Evolutionary conservation across 1,140 invertebrate species (phyloP).

Genomic region (Drosophila miranda): DNA sequence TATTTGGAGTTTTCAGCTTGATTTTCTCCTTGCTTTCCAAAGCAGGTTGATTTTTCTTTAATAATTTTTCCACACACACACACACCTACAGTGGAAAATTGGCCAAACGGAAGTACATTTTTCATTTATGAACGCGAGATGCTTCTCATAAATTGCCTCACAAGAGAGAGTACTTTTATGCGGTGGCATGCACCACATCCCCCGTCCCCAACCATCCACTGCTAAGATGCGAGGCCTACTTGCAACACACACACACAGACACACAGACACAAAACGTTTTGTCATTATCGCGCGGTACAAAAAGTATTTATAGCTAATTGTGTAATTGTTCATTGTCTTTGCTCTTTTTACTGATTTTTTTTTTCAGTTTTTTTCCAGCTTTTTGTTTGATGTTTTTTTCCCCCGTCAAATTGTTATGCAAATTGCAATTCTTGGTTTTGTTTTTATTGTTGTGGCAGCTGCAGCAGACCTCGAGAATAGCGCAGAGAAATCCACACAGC

Average conservation of each 20-base stretch:
- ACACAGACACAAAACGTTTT: constrained; percentile 37
- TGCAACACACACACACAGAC: constrained; percentile 52
- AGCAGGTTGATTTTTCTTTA: constrained; percentile 9
- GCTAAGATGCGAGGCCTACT: constrained; percentile 9
- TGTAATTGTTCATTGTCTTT: constrained; percentile 70
- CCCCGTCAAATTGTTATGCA: constrained; percentile 67
- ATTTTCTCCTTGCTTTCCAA: background rate
- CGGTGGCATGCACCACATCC: constrained; percentile 20
- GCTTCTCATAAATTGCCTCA: constrained; percentile 15
- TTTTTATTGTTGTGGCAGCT: constrained; percentile 46
- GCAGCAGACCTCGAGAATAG: constrained; percentile 50
- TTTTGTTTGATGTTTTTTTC: too few relatives aligned
- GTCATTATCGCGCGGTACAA: constrained; percentile 51
- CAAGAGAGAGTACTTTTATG: constrained; percentile 1
- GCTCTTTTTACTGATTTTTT: constrained; percentile 26
- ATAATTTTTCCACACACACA: constrained; percentile 17
- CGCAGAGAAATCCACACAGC: constrained; percentile 31
- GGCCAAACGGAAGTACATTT: constrained; percentile 42
- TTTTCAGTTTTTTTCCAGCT: background rate
- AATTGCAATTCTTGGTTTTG: constrained; percentile 58
- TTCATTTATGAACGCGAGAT: constrained; percentile 9
- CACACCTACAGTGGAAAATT: constrained; percentile 14
- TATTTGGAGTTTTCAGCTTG: background rate
- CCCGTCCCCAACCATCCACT: constrained; percentile 25
- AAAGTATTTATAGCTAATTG: constrained; percentile 72